Evolutionary conservation across 1,140 invertebrate species (phyloP).

Genomic region (Coenobita brevimanus): DNA sequence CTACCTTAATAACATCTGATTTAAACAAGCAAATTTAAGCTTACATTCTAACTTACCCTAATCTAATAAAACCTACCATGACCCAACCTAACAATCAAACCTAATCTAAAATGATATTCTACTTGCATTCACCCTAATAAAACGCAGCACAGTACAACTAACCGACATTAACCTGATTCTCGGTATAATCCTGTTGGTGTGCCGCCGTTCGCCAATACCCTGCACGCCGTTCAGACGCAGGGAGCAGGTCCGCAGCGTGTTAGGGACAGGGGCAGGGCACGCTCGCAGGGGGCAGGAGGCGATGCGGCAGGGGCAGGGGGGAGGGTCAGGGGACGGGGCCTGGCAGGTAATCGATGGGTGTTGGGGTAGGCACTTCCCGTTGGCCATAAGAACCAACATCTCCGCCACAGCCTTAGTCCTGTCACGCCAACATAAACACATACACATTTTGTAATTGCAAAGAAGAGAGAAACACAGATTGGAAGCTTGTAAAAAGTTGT

Average conservation of each 20-base stretch:
- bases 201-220: slow-evolving; percentile 28
- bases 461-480: no score
- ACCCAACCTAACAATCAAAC: no score
- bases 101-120: no score
- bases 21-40: no score
- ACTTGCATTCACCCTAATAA: not conserved
- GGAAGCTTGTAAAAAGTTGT: no score
- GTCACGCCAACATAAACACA: not conserved
- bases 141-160: not conserved
- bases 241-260: slow-evolving; percentile 25
- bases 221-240: slow-evolving; percentile 31
- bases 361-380: slow-evolving; percentile 13
- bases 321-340: not conserved
- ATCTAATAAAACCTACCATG: no score
- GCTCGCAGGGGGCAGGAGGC: no score
- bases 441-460: not conserved
- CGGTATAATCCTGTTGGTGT: slow-evolving; percentile 13
- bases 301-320: not conserved
- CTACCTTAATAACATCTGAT: no score
- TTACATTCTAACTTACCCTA: no score
- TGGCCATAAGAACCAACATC: slow-evolving; percentile 42
- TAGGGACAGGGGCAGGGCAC: not conserved
- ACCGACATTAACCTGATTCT: slow-evolving; percentile 7
- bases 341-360: not conserved
- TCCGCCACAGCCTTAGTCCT: slow-evolving; percentile 44